A percentile compares a stretch with the other conserved stretches of the same genome.
Conservation (phyloP, 2,113 vertebrate genomes). For the Regulus satrapa region DNA sequence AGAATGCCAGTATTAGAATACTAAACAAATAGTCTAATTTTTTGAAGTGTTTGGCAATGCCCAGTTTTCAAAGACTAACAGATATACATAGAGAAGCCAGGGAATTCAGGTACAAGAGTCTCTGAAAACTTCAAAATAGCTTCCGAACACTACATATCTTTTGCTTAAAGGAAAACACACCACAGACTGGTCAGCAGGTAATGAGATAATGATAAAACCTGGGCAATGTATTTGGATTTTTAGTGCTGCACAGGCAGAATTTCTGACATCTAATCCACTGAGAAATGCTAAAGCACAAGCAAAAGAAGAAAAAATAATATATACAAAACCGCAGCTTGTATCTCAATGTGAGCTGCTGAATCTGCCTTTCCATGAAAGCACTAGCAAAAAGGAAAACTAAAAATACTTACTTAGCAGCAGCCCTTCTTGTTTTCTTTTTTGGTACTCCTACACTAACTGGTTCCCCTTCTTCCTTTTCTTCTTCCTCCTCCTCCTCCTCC, state of each 20-base stretch:
- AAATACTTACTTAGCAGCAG: constrained; percentile 86
- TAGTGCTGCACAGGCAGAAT: background rate
- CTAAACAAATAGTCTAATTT: background rate
- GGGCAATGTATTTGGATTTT: background rate
- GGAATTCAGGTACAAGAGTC: background rate
- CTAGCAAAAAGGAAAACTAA: background rate
- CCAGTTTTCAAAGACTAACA: background rate
- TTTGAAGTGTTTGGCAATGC: background rate
- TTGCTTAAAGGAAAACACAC: background rate
- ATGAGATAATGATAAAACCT: background rate
- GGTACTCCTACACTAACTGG: constrained; percentile 39
- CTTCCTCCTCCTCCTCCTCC: constrained; percentile 44
- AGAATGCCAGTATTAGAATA: background rate
- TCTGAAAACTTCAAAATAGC: background rate
- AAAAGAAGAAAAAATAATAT: background rate
- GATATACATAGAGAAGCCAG: background rate
- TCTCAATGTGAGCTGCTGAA: background rate
- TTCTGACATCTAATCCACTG: background rate
- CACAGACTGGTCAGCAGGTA: background rate
- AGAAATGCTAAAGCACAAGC: background rate
- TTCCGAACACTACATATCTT: background rate
- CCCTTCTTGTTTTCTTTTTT: constrained; percentile 82
- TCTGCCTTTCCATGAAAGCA: background rate
- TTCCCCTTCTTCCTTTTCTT: constrained; percentile 62
- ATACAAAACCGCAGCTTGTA: background rate